Conservation (phyloP, 2,797 vertebrate genomes). For the Neomorphus geoffroyi region DNA sequence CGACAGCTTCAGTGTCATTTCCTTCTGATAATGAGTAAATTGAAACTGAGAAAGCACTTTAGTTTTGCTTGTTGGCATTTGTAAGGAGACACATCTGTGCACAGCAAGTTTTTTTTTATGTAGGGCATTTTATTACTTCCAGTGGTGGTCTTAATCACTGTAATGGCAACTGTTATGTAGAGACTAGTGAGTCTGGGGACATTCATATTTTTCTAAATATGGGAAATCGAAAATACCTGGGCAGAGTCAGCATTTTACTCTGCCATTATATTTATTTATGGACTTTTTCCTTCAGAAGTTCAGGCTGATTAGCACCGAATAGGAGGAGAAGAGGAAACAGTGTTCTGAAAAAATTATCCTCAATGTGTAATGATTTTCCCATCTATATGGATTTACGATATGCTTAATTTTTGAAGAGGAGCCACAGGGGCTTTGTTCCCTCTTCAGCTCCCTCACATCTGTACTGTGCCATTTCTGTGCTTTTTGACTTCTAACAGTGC, state of each 20-base stretch:
- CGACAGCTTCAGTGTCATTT: not conserved
- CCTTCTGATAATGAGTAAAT: not conserved
- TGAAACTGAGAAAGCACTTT: not conserved
- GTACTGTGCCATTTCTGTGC: not conserved
- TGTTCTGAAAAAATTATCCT: not conserved
- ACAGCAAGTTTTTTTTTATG: not conserved
- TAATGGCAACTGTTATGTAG: not conserved
- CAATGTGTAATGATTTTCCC: not conserved
- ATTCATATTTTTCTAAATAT: not conserved
- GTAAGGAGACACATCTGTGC: not conserved
- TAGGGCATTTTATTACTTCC: not conserved
- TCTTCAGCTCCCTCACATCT: not conserved
- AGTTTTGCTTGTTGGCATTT: not conserved
- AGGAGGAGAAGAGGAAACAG: not conserved
- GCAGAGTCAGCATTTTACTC: not conserved
- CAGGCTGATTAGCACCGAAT: not conserved
- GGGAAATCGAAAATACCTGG: not conserved
- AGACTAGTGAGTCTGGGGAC: not conserved
- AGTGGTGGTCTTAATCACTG: not conserved
- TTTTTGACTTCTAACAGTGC: not conserved
- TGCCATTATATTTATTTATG: not conserved
- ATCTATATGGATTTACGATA: not conserved
- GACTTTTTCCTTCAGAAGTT: not conserved
- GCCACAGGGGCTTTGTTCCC: not conserved
- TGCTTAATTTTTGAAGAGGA: not conserved